Conservation (phyloP, 2,888 invertebrate species). For the Hyalella azteca region DNA sequence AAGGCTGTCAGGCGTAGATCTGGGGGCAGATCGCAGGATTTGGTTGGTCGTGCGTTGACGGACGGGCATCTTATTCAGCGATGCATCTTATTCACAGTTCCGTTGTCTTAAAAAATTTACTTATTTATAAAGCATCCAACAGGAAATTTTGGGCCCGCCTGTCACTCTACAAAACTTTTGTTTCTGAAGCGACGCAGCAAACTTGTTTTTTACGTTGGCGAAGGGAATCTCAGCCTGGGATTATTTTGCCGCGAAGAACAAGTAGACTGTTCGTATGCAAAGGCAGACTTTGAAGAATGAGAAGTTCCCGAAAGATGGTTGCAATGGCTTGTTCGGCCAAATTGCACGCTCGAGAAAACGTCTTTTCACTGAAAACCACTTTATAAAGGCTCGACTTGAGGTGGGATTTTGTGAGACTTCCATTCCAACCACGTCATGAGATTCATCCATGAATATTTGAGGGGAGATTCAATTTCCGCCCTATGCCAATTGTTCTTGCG, state of each 20-base stretch:
- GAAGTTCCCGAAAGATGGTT: conserved; percentile 27
- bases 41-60: not conserved
- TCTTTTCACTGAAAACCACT: conserved; percentile 36
- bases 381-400: conserved; percentile 30
- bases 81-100: not conserved
- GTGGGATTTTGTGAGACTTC: conserved; percentile 18
- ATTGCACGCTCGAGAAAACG: conserved; percentile 33
- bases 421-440: conserved; percentile 34
- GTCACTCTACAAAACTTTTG: conserved; percentile 31
- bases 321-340: conserved; percentile 36
- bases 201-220: not conserved
- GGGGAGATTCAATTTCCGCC: conserved; percentile 25
- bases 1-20: too few relatives aligned
- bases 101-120: not conserved
- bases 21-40: too few relatives aligned
- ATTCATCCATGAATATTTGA: conserved; percentile 32
- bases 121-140: conserved; percentile 1
- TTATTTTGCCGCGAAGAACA: conserved; percentile 33
- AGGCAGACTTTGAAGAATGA: conserved; percentile 37
- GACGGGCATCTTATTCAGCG: not conserved
- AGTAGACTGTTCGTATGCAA: conserved; percentile 35
- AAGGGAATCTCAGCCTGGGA: conserved; percentile 9
- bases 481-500: conserved; percentile 22
- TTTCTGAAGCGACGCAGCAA: conserved; percentile 19
- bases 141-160: not conserved